Evolutionary conservation across 2,113 vertebrate genomes (phyloP).

Genomic region (Albula goreensis): DNA sequence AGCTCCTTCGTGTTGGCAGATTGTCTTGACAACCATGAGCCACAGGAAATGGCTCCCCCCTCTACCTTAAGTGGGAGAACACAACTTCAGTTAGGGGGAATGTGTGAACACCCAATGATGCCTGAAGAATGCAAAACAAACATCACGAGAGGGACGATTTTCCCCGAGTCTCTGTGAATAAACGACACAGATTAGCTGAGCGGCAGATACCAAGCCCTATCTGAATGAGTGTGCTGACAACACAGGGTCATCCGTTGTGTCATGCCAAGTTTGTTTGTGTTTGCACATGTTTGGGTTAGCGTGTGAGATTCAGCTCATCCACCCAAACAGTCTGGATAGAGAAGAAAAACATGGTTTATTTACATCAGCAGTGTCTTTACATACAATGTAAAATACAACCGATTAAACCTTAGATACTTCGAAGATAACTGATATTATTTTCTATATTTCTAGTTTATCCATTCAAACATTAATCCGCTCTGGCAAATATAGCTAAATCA

Average conservation of each 20-base stretch:
- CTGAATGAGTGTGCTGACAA: background rate
- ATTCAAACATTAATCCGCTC: no score
- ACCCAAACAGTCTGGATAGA: no score
- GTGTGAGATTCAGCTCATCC: background rate
- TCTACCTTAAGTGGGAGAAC: background rate
- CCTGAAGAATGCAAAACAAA: conserved; percentile 19
- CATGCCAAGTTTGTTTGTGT: conserved; percentile 32
- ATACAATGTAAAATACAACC: no score
- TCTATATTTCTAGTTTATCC: no score
- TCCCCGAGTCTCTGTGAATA: background rate
- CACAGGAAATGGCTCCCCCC: background rate
- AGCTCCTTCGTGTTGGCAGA: background rate
- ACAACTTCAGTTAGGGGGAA: background rate
- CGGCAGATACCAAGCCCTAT: background rate
- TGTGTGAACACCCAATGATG: background rate
- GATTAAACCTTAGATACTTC: no score
- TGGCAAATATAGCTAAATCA: conserved; percentile 22
- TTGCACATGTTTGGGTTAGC: background rate
- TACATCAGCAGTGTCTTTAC: no score
- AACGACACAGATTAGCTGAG: background rate
- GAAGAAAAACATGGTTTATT: no score
- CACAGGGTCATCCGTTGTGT: background rate
- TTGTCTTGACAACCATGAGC: background rate
- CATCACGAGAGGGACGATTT: conserved; percentile 20
- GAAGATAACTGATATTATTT: no score